Conservation (phyloP, 2,113 vertebrate species). For the Sorex fumeus region DNA sequence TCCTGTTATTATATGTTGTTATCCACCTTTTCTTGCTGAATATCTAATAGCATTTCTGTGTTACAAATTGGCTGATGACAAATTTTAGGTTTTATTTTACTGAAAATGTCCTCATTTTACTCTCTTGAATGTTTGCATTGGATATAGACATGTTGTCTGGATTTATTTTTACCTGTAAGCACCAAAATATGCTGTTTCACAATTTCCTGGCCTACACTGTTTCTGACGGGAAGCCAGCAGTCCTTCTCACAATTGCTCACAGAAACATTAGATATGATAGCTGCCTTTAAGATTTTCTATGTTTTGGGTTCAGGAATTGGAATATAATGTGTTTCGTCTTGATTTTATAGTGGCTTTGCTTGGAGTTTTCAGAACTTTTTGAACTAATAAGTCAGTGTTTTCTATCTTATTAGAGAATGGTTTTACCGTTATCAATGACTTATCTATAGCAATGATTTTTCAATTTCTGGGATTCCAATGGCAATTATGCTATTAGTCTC, state of each 20-base stretch:
- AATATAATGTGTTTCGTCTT: not conserved
- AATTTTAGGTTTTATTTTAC: not conserved
- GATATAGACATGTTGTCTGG: not conserved
- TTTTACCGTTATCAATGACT: not conserved
- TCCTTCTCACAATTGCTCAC: not conserved
- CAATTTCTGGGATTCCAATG: not conserved
- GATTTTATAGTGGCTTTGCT: not conserved
- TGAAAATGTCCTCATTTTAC: conserved; percentile 7
- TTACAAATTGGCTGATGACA: not conserved
- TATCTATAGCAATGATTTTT: not conserved
- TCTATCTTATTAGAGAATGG: not conserved
- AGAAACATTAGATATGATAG: not conserved
- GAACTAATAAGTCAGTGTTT: conserved; percentile 22
- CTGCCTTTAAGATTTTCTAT: conserved; percentile 13
- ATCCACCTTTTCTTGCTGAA: not conserved
- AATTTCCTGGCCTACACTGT: not conserved
- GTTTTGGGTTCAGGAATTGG: conserved; percentile 15
- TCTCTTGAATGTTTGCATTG: not conserved
- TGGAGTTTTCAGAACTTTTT: not conserved
- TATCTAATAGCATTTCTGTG: not conserved
- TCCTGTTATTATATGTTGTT: not conserved
- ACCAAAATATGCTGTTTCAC: not conserved
- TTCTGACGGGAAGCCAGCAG: not conserved
- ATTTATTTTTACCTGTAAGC: not conserved
- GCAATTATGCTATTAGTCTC: not conserved